Base-by-base conservation (phyloP, 2,113 vertebrate genomes). In the Ramphastos sulfuratus region DNA sequence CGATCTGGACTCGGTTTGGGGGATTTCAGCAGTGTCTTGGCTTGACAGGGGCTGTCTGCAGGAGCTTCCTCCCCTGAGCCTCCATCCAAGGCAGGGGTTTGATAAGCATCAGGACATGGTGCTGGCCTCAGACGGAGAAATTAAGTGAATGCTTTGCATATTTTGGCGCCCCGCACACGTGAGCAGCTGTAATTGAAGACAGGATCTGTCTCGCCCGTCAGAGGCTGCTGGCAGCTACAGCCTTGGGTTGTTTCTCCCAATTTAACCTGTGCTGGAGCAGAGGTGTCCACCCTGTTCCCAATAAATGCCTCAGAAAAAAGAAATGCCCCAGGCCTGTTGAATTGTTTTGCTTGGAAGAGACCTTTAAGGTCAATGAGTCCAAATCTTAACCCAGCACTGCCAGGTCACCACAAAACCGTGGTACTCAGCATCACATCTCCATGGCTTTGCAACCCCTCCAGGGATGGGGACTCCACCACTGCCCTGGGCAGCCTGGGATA, bases 141-240 rank as follows among this genome's bases (percentile, higher is more conserved):
- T 80, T 18, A 71, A 94, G 80, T 0, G 15, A 92, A 96, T 90
- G 59, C 82, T 50, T 89, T 21, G 28, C 87, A 93, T 90, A 90
- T 77, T 93, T 94, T 64, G 54, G 76, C 3, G 4, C 4, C 69
- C 63, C 44, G 3, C 6, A 3, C 85, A 59, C 16, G 10, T 61
- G 87, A 95, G 92, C 67, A 56, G 85, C 93, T 66, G 79, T 42
- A 25, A 15, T 15, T 19, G 82, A 37, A 50, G 90, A 6, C 82
- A 80, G 37, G 90, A 91, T 13, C 85, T 3, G 2, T 87, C 92
- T 94, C 59, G 71, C 81, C 91, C 83, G 31, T 39, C 70, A 19
- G 83, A 61, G 1, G 35, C 54, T 19, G 5, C 25, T 58, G 82
- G 64, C 92, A 39, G 85, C 21, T 1, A 13, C 82, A 39, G 37